These are phyloP conservation scores for Bimastos eiseni DNA, from an alignment of 2,888 invertebrate genomes.

Conservation along the genomic window DNA sequence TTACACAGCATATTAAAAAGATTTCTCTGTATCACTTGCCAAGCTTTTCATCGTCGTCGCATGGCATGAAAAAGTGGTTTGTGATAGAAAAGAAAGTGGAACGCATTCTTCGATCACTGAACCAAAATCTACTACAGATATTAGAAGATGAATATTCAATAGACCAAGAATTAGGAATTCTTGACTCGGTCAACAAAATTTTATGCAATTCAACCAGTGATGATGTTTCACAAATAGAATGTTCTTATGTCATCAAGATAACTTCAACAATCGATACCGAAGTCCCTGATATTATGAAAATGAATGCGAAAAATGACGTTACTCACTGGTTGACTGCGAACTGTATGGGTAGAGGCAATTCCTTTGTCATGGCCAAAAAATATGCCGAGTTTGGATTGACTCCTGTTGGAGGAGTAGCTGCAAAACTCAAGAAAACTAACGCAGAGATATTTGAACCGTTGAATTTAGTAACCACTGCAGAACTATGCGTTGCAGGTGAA, in stretches of 20 bases:
- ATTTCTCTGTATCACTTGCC: conserved; percentile 51
- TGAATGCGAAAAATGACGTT: neutral
- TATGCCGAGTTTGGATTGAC: conserved; percentile 43
- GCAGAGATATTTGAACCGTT: neutral
- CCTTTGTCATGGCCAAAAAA: conserved; percentile 42
- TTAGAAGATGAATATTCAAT: neutral
- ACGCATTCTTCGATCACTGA: conserved; percentile 35
- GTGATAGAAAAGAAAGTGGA: conserved; percentile 38
- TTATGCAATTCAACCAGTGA: neutral
- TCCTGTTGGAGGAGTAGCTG: conserved; percentile 51
- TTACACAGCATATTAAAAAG: conserved; percentile 53
- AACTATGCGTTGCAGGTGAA: neutral
- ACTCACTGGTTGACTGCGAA: conserved; percentile 39
- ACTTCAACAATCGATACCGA: neutral
- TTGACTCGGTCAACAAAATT: neutral
- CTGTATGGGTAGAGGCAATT: conserved; percentile 40
- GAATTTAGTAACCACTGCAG: neutral
- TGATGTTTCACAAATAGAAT: neutral
- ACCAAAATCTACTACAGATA: neutral
- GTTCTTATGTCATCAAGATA: neutral
- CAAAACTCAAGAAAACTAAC: conserved; percentile 40
- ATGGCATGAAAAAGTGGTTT: conserved; percentile 38
- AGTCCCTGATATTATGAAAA: neutral
- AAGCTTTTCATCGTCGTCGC: neutral
- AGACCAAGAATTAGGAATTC: neutral